Evolutionary conservation across 1,140 invertebrate species (phyloP).

Genomic region (Habropoda laboriosa): DNA sequence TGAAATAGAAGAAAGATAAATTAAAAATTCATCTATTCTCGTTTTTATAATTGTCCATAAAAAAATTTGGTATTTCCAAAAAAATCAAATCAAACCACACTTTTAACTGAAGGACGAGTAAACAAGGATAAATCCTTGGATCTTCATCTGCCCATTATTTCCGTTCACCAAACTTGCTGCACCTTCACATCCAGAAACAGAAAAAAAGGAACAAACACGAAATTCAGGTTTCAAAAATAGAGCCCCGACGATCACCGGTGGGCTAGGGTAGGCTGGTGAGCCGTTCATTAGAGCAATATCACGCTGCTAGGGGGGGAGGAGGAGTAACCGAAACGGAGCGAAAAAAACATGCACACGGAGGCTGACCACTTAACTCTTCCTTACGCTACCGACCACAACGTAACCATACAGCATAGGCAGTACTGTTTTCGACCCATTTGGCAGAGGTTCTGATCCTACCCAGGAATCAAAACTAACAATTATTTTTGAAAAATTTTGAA

Average conservation of each 20-base stretch:
- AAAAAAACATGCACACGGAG: background rate
- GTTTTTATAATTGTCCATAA: no score
- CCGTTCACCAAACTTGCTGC: no score
- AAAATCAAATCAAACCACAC: no score
- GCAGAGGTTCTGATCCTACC: slow-evolving; percentile 23
- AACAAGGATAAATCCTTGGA: no score
- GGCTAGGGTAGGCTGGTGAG: background rate
- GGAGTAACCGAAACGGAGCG: background rate
- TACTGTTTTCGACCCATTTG: slow-evolving; percentile 24
- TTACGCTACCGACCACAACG: slow-evolving; percentile 41
- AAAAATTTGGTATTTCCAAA: no score
- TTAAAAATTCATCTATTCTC: no score
- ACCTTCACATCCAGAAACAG: no score
- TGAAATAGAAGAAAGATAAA: no score
- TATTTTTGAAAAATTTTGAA: no score
- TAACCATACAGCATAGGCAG: slow-evolving; percentile 35
- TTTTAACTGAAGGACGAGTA: no score
- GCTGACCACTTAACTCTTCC: slow-evolving; percentile 47
- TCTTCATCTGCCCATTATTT: no score
- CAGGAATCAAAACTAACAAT: no score
- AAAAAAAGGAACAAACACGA: background rate
- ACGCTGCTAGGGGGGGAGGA: background rate
- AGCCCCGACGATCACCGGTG: background rate
- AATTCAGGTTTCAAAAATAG: slow-evolving; percentile 31
- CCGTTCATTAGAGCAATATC: slow-evolving; percentile 22